A percentile compares a stretch with the other conserved stretches of the same genome.
Conservation (phyloP, 2,797 vertebrate genomes). For the Periparus ater region DNA sequence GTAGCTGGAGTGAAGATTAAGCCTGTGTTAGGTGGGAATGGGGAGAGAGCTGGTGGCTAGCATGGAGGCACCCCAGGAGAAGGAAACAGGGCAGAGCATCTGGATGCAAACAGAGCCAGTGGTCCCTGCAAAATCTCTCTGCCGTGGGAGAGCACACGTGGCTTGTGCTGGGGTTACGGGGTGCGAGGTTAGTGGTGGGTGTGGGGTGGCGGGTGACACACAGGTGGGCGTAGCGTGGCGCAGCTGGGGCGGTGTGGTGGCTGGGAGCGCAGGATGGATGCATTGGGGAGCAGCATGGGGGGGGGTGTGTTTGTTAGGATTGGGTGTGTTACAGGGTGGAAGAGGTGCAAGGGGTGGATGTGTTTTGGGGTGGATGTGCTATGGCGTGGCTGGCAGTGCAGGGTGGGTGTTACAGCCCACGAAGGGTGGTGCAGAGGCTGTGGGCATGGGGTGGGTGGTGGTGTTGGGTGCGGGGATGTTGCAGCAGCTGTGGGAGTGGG, state of each 20-base stretch:
- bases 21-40: background rate
- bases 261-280: background rate
- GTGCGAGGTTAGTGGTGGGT: background rate
- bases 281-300: accelerated
- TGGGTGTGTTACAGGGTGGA: background rate
- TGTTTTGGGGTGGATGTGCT: background rate
- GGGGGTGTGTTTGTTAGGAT: background rate
- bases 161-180: accelerated
- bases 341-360: background rate
- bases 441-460: background rate
- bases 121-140: background rate
- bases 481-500: background rate
- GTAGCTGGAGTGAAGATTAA: background rate
- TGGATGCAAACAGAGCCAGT: accelerated
- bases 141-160: accelerated
- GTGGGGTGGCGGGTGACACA: accelerated
- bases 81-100: background rate
- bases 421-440: background rate
- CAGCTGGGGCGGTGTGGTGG: background rate
- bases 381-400: accelerated
- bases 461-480: background rate
- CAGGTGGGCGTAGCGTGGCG: background rate
- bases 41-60: background rate
- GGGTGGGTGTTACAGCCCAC: accelerated
- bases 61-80: accelerated